phyloP scores from a whole-genome alignment of 2,797 vertebrate species.

The Phoeniculus purpureus region DNA sequence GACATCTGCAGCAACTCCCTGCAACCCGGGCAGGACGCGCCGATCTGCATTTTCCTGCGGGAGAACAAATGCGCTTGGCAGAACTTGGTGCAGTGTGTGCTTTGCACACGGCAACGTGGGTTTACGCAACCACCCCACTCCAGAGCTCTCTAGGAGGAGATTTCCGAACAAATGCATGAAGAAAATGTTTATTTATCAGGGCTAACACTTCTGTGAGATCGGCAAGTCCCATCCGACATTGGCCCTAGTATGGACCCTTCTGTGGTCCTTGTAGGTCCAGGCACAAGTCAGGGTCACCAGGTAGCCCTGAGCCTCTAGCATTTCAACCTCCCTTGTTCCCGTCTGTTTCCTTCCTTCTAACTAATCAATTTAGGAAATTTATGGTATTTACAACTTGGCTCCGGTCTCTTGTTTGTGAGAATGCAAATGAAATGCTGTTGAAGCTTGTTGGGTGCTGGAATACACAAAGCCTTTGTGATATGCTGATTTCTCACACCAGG shows the following conservation, averaged over 20 bases:
- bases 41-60: neutral
- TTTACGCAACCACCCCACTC: neutral
- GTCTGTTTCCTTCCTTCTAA: neutral
- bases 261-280: neutral
- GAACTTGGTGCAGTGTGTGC: neutral
- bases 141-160: neutral
- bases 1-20: neutral
- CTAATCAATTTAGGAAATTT: slow-evolving; percentile 35
- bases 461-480: slow-evolving; percentile 13
- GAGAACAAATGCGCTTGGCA: neutral
- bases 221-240: neutral
- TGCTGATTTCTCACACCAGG: slow-evolving; percentile 41
- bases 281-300: neutral
- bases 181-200: neutral
- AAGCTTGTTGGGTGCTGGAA: slow-evolving; percentile 29
- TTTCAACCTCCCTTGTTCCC: neutral
- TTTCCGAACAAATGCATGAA: neutral
- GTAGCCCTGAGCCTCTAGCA: neutral
- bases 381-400: slow-evolving; percentile 14
- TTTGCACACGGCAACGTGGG: neutral
- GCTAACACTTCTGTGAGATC: neutral
- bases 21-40: neutral
- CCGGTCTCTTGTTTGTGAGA: neutral
- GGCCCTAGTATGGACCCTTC: neutral
- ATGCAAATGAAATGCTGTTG: slow-evolving; percentile 31